Evolutionary conservation across 2,888 invertebrate species (phyloP), one percentile per base, ranked within the genome.

Genomic region (Clivina fossor): DNA sequence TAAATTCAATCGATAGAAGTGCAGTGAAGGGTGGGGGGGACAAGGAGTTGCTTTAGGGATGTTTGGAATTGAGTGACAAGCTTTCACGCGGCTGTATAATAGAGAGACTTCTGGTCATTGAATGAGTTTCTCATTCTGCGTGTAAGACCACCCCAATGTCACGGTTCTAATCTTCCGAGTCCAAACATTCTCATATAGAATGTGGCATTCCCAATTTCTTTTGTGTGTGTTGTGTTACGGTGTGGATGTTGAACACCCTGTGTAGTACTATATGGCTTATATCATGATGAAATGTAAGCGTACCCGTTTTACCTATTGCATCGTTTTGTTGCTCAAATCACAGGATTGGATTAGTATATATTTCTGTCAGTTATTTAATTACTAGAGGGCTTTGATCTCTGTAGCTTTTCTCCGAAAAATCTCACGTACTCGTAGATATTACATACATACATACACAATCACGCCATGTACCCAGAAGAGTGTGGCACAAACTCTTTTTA

Each of bases 101-200:
- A 60, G 58, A 53, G 26, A 26, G 43, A 13, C n/a, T 43, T 24
- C 57, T 58, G 54, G 58, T 61, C 59, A 57, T 60, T 60, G 56
- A 53, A 57, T 50, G 51, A 49, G 48, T 48, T 18, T 16, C 30
- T n/a, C n/a, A n/a, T n/a, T n/a, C 26, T 30, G 18, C 48, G 53
- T n/a, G n/a, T n/a, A n/a, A n/a, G 63, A 63, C 64, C 64, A 65
- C 65, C 65, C 57, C 57, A 40, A 50, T 57, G 59, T 61, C 51
- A 58, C 57, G 53, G 26, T 53, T 53, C 57, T 64, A 65, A 65
- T 65, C 63, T 53, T 63, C n/a, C 58, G 57, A 63, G 59, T 58
- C 61, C 61, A 63, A 51, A 53, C 40, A 47, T 46, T n/a, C 53
- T 53, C 32, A 51, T 28, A n/a, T n/a, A n/a, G n/a, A n/a, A n/a